Percentiles rank a stretch among this genome's conserved stretches.
Conservation (phyloP, 2,888 invertebrate genomes). For the Drosophila prostipennis region DNA sequence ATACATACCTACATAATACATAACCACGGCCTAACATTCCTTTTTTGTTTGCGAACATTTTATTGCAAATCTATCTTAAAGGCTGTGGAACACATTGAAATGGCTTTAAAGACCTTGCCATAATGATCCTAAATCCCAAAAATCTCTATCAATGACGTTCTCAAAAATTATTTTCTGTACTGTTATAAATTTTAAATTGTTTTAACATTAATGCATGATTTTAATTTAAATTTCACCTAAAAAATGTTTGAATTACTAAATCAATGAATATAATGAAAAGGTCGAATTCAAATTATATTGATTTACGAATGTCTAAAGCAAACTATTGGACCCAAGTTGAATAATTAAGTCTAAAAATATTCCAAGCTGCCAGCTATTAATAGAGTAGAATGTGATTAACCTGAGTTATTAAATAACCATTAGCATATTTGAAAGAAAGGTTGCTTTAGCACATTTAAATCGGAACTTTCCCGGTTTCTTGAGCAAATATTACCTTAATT, state of each 20-base stretch:
- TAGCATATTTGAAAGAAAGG: background rate
- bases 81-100: background rate
- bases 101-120: background rate
- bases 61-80: background rate
- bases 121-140: background rate
- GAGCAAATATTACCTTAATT: conserved; percentile 1
- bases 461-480: background rate
- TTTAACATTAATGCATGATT: too few relatives aligned
- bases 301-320: background rate
- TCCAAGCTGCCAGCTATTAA: background rate
- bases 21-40: background rate
- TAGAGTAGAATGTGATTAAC: background rate
- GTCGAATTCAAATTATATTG: background rate
- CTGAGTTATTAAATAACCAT: background rate
- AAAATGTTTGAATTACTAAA: too few relatives aligned
- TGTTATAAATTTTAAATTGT: too few relatives aligned
- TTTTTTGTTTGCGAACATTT: background rate
- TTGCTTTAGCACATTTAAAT: background rate
- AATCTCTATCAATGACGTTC: background rate
- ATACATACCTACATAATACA: background rate
- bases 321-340: background rate
- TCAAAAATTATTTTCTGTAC: too few relatives aligned
- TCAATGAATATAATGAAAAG: background rate
- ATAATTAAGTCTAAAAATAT: background rate
- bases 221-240: too few relatives aligned